Evolutionary conservation across 2,888 invertebrate species (phyloP).

Genomic region (Punctoribates punctum): DNA sequence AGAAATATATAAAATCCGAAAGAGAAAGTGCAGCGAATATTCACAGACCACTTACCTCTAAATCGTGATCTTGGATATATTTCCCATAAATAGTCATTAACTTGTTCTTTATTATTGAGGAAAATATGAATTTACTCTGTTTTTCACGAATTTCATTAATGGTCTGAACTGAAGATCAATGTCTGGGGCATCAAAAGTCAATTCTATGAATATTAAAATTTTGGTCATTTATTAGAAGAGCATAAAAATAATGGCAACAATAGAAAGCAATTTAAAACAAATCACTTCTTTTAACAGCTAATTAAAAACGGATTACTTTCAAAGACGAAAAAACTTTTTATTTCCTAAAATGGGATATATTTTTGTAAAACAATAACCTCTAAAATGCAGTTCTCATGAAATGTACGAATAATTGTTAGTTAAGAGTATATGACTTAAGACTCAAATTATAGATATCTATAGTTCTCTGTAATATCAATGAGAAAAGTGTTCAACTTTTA

Average conservation of each 20-base stretch:
- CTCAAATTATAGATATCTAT: neutral
- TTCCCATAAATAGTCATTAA: neutral
- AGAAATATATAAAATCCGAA: too few relatives aligned
- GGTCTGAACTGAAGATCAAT: neutral
- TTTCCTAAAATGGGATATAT: neutral
- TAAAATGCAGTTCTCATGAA: neutral
- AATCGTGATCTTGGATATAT: too few relatives aligned
- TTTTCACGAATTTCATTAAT: neutral
- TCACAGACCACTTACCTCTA: too few relatives aligned
- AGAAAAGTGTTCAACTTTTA: neutral
- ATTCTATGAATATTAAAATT: constrained; percentile 6
- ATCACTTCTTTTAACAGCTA: neutral
- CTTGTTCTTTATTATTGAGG: neutral
- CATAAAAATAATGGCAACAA: neutral
- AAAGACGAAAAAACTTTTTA: neutral
- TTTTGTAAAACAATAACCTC: neutral
- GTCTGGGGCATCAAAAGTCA: neutral
- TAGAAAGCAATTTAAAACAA: neutral
- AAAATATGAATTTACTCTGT: constrained; percentile 1
- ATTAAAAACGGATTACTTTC: neutral
- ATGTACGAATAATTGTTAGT: constrained; percentile 5
- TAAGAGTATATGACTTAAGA: constrained; percentile 1
- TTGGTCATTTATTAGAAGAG: neutral
- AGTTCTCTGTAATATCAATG: neutral
- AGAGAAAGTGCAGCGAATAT: too few relatives aligned